Evolutionary conservation across 2,113 vertebrate genomes (phyloP).

Genomic region (Gallinago jamesoni): DNA sequence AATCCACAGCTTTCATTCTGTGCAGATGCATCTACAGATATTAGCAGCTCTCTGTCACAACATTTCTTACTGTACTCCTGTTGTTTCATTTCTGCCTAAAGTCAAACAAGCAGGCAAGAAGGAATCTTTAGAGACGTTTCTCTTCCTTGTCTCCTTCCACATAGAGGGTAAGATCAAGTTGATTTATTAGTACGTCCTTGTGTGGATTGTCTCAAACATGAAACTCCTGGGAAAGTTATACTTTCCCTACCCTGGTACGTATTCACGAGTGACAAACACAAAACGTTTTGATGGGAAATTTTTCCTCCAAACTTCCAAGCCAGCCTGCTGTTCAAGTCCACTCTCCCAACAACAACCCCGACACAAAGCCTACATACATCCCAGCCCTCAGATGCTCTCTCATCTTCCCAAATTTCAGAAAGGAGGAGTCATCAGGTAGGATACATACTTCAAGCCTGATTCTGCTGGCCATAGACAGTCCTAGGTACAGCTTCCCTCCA

Average conservation of each 20-base stretch:
- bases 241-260: neutral
- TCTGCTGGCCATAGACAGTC: neutral
- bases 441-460: neutral
- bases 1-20: neutral
- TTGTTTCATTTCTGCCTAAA: neutral
- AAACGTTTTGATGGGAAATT: neutral
- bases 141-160: neutral
- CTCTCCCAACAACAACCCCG: neutral
- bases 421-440: neutral
- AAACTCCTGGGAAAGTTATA: neutral
- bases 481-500: neutral
- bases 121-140: neutral
- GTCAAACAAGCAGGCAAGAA: neutral
- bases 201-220: neutral
- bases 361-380: neutral
- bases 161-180: neutral
- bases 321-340: neutral
- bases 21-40: neutral
- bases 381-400: neutral
- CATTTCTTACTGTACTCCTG: neutral
- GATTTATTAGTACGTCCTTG: neutral
- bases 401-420: neutral
- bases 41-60: neutral
- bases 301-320: neutral
- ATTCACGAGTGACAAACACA: neutral